A percentile compares a stretch with the other conserved stretches of the same genome.
phyloP scores from a whole-genome alignment of 2,113 vertebrate genomes.

The Mus spicilegus region DNA sequence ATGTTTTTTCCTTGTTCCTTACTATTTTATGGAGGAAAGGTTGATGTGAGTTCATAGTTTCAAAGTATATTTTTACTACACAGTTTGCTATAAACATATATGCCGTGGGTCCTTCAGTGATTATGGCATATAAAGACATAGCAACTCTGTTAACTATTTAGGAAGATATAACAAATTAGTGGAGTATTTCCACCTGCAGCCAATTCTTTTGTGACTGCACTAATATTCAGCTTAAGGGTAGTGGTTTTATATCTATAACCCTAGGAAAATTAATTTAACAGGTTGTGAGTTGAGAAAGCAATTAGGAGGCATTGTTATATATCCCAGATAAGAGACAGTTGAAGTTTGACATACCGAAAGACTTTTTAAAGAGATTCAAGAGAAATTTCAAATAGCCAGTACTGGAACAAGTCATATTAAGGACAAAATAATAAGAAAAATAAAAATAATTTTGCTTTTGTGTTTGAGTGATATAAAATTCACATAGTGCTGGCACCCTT shows the following conservation, averaged over 20 bases:
- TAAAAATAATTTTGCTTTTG: neutral
- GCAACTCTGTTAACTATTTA: neutral
- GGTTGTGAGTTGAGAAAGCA: neutral
- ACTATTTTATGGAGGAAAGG: too few species aligned
- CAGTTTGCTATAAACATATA: neutral
- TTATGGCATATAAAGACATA: neutral
- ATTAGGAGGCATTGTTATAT: neutral
- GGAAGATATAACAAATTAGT: neutral
- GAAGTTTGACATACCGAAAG: constrained; percentile 4
- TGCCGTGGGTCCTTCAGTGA: neutral
- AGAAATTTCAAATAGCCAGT: neutral
- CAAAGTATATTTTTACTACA: neutral
- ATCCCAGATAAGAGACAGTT: neutral
- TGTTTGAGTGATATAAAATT: neutral
- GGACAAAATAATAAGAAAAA: neutral
- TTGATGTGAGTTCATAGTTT: too few species aligned
- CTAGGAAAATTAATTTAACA: neutral
- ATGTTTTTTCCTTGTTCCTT: too few species aligned
- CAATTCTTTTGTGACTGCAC: neutral
- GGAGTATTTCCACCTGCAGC: neutral
- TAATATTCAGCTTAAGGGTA: neutral
- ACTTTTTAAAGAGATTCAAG: neutral
- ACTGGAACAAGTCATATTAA: neutral
- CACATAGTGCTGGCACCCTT: neutral
- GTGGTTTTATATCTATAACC: neutral